These are phyloP conservation scores for Trematocara nigrifrons DNA, from an alignment of 2,113 vertebrate genomes.

Conservation along the genomic window DNA sequence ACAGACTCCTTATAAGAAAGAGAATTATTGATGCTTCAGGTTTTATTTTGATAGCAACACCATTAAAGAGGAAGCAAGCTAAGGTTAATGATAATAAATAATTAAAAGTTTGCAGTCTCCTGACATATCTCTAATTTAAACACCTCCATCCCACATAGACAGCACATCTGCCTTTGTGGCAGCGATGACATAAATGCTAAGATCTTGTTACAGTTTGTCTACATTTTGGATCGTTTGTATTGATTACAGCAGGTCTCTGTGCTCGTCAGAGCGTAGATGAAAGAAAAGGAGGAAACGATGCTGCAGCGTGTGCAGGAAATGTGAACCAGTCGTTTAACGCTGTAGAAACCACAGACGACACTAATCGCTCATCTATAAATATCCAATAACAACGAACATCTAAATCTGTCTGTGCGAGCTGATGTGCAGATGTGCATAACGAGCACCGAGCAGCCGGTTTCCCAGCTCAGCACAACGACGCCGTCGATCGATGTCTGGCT, in stretches of 20 bases:
- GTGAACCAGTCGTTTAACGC: neutral
- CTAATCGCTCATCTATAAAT: neutral
- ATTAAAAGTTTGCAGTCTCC: neutral
- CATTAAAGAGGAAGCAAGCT: neutral
- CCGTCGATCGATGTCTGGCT: conserved; percentile 23
- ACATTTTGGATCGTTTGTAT: neutral
- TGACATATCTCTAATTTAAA: neutral
- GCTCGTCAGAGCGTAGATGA: neutral
- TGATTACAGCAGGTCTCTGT: neutral
- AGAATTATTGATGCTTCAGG: neutral
- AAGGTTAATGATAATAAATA: neutral
- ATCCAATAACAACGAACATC: too few relatives aligned
- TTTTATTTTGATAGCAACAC: neutral
- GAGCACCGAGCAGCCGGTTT: neutral
- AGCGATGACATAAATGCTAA: neutral
- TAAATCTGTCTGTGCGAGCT: neutral
- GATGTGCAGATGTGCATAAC: neutral
- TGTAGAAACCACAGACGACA: neutral
- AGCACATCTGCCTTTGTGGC: neutral
- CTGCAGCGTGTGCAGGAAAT: neutral
- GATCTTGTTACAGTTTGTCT: neutral
- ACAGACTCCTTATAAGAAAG: neutral
- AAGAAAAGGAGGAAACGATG: neutral
- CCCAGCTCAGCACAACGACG: neutral
- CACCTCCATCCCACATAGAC: neutral